Conservation (phyloP, 2,113 vertebrate genomes). For the Parus major region DNA sequence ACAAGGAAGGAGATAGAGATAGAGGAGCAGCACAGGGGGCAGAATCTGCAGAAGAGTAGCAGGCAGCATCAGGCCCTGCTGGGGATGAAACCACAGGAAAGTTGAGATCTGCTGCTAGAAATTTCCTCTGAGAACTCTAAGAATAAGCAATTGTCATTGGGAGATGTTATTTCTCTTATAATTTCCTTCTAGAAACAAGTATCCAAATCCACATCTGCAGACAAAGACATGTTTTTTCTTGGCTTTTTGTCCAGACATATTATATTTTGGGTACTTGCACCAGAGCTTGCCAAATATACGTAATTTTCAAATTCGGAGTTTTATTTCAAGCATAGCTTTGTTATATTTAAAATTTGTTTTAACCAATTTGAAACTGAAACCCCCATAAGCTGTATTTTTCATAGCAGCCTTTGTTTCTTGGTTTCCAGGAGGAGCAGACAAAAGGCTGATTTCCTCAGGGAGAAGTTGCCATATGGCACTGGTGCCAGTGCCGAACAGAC, state of each 20-base stretch:
- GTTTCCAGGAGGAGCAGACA: background rate
- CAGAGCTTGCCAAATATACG: background rate
- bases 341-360: background rate
- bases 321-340: background rate
- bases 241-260: background rate
- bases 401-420: background rate
- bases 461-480: background rate
- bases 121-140: background rate
- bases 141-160: background rate
- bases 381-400: background rate
- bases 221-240: background rate
- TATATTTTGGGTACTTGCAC: background rate
- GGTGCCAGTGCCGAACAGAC: background rate
- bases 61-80: background rate
- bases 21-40: background rate
- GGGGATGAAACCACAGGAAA: background rate
- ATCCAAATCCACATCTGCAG: background rate
- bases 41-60: background rate
- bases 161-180: background rate
- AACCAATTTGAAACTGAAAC: background rate
- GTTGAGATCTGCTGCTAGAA: background rate
- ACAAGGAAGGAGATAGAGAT: background rate
- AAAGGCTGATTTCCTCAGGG: background rate
- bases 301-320: background rate
- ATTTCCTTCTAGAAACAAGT: background rate